A percentile compares a stretch with the other conserved stretches of the same genome.
These are phyloP conservation scores for Taxidea taxus DNA, from an alignment of 2,113 vertebrate genomes.

Conservation along the genomic window DNA sequence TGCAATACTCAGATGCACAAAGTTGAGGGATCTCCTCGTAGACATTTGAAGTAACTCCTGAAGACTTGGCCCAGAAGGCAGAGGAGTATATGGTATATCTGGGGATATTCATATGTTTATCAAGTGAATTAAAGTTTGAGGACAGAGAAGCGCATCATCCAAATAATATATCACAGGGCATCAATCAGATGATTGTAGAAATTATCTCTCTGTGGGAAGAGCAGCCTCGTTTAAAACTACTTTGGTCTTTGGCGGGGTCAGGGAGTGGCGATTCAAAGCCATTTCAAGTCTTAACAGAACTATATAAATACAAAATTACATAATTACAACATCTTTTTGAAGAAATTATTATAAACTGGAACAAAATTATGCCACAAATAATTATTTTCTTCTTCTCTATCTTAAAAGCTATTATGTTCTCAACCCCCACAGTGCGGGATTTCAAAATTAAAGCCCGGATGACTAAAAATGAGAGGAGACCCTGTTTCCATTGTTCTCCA, in stretches of 20 bases:
- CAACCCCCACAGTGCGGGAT: neutral
- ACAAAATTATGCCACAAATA: neutral
- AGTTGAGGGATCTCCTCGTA: neutral
- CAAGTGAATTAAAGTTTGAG: neutral
- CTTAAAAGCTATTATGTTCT: neutral
- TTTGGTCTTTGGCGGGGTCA: neutral
- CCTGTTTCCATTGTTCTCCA: neutral
- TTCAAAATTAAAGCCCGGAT: slow-evolving; percentile 26
- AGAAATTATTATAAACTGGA: neutral
- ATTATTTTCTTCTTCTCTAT: neutral
- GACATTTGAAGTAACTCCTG: neutral
- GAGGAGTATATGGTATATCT: neutral
- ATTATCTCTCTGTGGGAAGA: neutral
- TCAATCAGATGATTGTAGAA: neutral
- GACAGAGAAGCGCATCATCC: neutral
- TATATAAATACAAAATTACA: neutral
- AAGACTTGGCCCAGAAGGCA: neutral
- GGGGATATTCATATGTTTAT: neutral
- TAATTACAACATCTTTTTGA: neutral
- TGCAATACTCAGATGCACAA: neutral
- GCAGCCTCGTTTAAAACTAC: neutral
- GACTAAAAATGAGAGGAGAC: neutral
- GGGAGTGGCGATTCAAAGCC: neutral
- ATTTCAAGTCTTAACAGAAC: neutral
- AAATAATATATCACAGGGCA: neutral